Conservation (phyloP, 2,113 vertebrate species). For the Gallinago undulata region DNA sequence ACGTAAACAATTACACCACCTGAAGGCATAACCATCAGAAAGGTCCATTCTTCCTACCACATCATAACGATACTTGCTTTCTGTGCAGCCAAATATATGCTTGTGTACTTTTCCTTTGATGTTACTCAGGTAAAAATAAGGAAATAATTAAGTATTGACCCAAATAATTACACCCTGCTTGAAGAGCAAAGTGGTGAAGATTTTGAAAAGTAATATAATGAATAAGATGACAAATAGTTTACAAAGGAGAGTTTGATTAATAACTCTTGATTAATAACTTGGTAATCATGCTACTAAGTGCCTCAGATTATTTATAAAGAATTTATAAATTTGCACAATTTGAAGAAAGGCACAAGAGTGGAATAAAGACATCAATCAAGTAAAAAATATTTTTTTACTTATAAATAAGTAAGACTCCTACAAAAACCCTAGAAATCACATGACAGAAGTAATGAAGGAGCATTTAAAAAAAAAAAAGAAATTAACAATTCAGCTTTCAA, state of each 20-base stretch:
- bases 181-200: not conserved
- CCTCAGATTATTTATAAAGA: not conserved
- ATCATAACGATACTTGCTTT: not conserved
- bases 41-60: not conserved
- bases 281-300: not conserved
- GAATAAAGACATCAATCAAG: not conserved
- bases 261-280: not conserved
- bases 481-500: not conserved
- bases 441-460: not conserved
- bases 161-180: not conserved
- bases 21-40: not conserved
- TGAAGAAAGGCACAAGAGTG: not conserved
- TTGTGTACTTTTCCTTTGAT: not conserved
- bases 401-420: not conserved
- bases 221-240: not conserved
- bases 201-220: not conserved
- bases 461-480: not conserved
- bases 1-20: not conserved
- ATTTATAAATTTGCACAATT: not conserved
- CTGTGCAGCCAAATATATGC: not conserved
- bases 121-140: not conserved
- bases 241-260: not conserved
- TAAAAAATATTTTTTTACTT: not conserved
- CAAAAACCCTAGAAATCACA: not conserved
- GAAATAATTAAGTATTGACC: conserved; percentile 8